phyloP scores from a whole-genome alignment of 2,888 invertebrate species.

The Holacanthella duospinosa region DNA sequence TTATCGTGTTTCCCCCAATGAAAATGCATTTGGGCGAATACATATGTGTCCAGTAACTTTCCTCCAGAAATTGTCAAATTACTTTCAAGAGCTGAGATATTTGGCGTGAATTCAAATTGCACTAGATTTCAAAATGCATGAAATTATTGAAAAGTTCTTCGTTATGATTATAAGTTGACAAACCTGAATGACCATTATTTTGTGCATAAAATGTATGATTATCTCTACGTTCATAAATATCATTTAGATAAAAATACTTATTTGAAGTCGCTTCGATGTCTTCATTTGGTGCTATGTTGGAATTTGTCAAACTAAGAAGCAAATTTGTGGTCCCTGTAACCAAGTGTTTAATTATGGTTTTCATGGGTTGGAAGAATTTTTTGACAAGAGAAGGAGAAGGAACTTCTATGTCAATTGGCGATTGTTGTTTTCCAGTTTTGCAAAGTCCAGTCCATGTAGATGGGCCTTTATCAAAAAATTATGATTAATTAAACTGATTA shows the following conservation, averaged over 20 bases:
- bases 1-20: constrained; percentile 3
- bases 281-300: too few relatives aligned
- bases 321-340: too few relatives aligned
- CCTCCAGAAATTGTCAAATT: background rate
- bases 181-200: background rate
- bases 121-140: background rate
- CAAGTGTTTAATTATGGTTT: too few relatives aligned
- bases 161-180: background rate
- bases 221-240: too few relatives aligned
- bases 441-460: background rate
- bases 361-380: too few relatives aligned
- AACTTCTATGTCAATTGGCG: background rate
- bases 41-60: background rate
- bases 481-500: too few relatives aligned
- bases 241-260: too few relatives aligned
- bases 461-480: too few relatives aligned
- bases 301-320: too few relatives aligned
- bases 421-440: background rate
- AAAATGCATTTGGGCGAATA: background rate
- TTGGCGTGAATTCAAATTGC: background rate
- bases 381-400: too few relatives aligned
- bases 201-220: background rate
- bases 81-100: background rate
- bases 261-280: too few relatives aligned
- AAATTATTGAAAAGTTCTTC: background rate